Percentiles rank a stretch among this genome's conserved stretches.
These are phyloP conservation scores for Myrmecobius fasciatus DNA, from an alignment of 2,113 vertebrate genomes.

Conservation along the genomic window DNA sequence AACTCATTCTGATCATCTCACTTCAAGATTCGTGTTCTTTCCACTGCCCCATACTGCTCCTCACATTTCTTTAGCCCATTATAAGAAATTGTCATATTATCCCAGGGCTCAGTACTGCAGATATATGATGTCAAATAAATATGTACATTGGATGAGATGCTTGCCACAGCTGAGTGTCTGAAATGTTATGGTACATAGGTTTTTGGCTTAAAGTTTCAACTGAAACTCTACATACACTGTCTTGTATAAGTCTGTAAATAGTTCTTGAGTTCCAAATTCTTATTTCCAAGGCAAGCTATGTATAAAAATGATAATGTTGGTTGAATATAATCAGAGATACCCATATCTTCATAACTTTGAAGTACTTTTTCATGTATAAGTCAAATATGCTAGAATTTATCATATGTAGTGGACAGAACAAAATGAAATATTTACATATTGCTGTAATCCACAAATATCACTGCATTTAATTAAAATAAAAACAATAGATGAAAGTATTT, in stretches of 20 bases:
- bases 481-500: background rate
- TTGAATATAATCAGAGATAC: constrained; percentile 29
- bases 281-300: constrained; percentile 6
- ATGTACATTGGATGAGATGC: background rate
- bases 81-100: constrained; percentile 24
- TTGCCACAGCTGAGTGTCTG: constrained; percentile 38
- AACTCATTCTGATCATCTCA: background rate
- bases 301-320: constrained; percentile 36
- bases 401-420: constrained; percentile 3
- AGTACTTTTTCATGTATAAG: background rate
- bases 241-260: constrained; percentile 12
- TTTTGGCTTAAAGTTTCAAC: constrained; percentile 34
- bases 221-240: background rate
- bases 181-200: constrained; percentile 23
- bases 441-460: background rate
- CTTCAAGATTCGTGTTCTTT: background rate
- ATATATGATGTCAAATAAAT: constrained; percentile 29
- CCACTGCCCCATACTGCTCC: background rate
- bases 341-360: background rate
- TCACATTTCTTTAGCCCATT: constrained; percentile 18
- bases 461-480: constrained; percentile 18
- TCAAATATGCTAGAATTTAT: background rate
- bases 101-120: constrained; percentile 30
- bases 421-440: background rate
- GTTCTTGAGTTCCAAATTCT: constrained; percentile 50